phyloP scores from a whole-genome alignment of 2,888 invertebrate species.

The Ashinkailepas kermadecensis region DNA sequence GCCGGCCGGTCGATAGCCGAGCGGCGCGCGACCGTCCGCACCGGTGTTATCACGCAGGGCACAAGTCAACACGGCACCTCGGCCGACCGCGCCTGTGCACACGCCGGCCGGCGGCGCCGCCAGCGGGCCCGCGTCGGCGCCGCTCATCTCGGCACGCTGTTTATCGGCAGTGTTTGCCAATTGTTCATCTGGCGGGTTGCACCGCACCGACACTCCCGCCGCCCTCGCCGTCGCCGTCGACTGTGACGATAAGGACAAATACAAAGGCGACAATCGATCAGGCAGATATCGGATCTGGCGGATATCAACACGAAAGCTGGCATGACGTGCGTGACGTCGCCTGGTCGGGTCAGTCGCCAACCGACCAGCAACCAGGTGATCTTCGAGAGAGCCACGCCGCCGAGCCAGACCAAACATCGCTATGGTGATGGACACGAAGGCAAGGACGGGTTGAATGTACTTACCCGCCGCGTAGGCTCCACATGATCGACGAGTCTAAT shows the following conservation, averaged over 20 bases:
- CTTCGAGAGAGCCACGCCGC: no score
- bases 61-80: conserved; percentile 20
- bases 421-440: no score
- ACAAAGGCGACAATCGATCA: background rate
- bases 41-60: conserved; percentile 25
- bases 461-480: no score
- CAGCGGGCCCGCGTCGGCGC: background rate
- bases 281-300: background rate
- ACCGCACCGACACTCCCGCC: no score
- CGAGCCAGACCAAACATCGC: no score
- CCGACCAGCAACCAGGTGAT: no score
- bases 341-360: no score
- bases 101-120: background rate
- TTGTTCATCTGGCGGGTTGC: background rate
- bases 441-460: no score
- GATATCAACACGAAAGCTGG: no score
- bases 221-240: background rate
- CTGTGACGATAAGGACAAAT: background rate
- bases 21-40: conserved; percentile 27
- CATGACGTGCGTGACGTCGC: no score
- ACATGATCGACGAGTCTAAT: no score
- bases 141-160: background rate
- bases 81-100: background rate
- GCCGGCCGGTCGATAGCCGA: conserved; percentile 27
- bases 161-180: background rate